Conservation (phyloP, 2,888 invertebrate species). For the Eupithecia pulchellata region DNA sequence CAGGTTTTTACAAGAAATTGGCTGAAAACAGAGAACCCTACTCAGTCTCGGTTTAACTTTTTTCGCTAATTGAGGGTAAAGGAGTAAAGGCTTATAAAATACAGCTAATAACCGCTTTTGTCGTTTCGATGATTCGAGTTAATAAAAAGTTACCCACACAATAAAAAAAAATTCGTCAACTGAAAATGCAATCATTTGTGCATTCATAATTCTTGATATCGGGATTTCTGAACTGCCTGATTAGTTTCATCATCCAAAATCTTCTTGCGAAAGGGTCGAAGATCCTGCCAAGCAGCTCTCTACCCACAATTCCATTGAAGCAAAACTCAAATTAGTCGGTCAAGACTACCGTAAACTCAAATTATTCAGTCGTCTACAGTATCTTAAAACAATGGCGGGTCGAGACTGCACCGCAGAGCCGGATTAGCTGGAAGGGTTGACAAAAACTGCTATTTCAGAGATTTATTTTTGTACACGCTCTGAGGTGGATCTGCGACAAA, state of each 20-base stretch:
- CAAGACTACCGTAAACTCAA: neutral
- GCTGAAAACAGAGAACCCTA: too few species aligned
- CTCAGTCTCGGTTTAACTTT: too few species aligned
- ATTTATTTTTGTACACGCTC: neutral
- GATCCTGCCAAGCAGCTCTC: neutral
- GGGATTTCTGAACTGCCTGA: neutral
- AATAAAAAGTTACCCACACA: too few species aligned
- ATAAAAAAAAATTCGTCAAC: too few species aligned
- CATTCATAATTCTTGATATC: neutral
- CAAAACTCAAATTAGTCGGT: constrained; percentile 1
- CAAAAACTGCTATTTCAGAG: neutral
- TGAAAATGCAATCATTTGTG: neutral
- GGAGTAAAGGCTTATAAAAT: too few species aligned
- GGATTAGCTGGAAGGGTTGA: neutral
- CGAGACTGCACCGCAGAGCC: neutral
- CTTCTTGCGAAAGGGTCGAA: neutral
- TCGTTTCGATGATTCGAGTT: too few species aligned
- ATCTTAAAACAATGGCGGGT: neutral
- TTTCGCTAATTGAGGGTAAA: too few species aligned
- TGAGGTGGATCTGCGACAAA: neutral
- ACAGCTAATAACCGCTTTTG: too few species aligned
- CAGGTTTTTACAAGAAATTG: too few species aligned
- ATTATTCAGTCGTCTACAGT: neutral
- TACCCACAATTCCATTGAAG: neutral
- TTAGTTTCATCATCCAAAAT: neutral